Evolutionary conservation across 1,140 invertebrate species (phyloP).

Genomic region (Drosophila pallidifrons): DNA sequence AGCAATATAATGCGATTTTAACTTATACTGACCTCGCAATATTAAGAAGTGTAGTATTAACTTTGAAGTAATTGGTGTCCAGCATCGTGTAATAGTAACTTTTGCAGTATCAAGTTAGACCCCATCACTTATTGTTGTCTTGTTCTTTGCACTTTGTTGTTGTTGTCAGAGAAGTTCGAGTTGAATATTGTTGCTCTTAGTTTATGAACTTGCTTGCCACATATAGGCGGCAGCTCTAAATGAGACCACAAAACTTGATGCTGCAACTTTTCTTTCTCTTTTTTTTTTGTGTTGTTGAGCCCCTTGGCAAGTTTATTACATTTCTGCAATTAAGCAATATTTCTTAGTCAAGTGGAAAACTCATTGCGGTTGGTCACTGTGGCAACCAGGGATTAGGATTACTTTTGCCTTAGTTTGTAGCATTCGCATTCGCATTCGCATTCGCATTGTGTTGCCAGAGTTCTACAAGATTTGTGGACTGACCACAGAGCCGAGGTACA

Average conservation of each 20-base stretch:
- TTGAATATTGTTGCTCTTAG: conserved; percentile 7
- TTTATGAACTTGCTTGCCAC: conserved; percentile 14
- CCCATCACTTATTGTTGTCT: neutral
- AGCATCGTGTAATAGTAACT: no score
- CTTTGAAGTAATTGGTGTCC: no score
- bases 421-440: neutral
- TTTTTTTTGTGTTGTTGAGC: neutral
- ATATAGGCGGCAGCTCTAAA: conserved; percentile 11
- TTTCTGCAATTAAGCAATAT: conserved; percentile 56
- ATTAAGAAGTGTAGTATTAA: no score
- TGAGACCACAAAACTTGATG: conserved; percentile 31
- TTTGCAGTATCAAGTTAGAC: neutral
- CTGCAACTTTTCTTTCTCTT: conserved; percentile 15
- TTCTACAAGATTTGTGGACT: conserved; percentile 33
- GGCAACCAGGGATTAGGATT: conserved; percentile 42
- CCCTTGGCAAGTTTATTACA: conserved; percentile 28
- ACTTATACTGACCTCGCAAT: no score
- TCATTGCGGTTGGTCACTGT: conserved; percentile 30
- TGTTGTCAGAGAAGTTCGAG: neutral
- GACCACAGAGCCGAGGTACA: conserved; percentile 19
- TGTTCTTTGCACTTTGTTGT: neutral
- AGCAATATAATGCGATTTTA: no score
- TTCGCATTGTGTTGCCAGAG: conserved; percentile 10
- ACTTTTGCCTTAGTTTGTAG: conserved; percentile 18
- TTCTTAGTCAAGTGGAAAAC: conserved; percentile 51